Conservation (phyloP, 2,113 vertebrate species). For the Peromyscus leucopus region DNA sequence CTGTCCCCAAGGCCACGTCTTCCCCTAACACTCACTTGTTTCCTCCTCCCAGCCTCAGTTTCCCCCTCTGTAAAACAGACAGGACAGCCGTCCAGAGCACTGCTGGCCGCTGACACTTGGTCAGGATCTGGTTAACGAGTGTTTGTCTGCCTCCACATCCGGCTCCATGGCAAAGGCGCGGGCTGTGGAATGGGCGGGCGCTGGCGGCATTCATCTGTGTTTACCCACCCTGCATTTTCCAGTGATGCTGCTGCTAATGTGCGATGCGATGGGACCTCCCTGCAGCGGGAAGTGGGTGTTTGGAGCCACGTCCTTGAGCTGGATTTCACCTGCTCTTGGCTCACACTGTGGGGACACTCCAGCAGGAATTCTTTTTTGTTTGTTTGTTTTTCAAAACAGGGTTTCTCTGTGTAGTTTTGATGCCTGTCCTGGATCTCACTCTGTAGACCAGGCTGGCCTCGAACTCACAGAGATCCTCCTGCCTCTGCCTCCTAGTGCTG, state of each 20-base stretch:
- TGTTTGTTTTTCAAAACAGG: no score
- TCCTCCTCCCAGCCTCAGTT: neutral
- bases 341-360: neutral
- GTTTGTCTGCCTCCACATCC: no score
- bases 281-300: rapidly evolving
- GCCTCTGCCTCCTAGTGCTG: no score
- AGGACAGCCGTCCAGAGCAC: rapidly evolving
- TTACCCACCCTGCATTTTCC: neutral
- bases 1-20: neutral
- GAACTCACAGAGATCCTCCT: no score
- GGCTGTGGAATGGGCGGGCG: rapidly evolving
- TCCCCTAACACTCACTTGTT: neutral
- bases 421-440: no score
- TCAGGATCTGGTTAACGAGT: neutral
- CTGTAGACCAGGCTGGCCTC: no score
- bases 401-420: no score
- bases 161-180: rapidly evolving
- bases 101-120: neutral
- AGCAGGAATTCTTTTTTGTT: no score
- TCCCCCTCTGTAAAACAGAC: neutral
- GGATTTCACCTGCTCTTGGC: neutral
- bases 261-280: neutral
- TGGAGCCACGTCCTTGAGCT: neutral
- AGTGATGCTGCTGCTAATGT: neutral
- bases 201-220: rapidly evolving